These are phyloP conservation scores for Mylabris phalerata DNA, from an alignment of 1,140 invertebrate species.

Conservation along the genomic window DNA sequence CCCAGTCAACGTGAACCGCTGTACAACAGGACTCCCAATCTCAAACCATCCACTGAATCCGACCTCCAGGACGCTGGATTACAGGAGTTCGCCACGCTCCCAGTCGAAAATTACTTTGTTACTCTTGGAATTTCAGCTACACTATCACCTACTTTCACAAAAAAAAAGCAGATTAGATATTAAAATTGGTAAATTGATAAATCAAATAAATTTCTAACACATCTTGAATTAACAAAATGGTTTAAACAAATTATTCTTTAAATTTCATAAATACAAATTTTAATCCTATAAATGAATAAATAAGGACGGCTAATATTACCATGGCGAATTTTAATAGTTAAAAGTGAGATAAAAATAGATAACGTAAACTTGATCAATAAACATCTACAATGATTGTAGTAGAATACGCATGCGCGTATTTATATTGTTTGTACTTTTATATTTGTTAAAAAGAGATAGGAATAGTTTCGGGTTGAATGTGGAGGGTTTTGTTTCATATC, in stretches of 20 bases:
- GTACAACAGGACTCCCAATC: constrained; percentile 67
- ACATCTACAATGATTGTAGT: not conserved
- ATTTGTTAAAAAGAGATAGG: no score
- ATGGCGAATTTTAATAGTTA: constrained; percentile 15
- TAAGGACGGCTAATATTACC: constrained; percentile 12
- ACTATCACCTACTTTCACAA: no score
- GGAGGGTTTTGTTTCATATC: no score
- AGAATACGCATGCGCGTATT: constrained; percentile 5
- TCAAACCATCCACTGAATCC: constrained; percentile 78
- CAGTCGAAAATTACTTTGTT: constrained; percentile 51
- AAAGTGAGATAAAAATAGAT: constrained; percentile 13
- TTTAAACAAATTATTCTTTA: no score
- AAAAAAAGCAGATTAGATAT: no score
- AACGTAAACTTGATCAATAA: constrained; percentile 9
- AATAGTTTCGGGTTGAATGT: no score
- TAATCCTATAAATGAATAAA: not conserved
- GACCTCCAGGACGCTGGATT: constrained; percentile 90
- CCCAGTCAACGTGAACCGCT: constrained; percentile 68
- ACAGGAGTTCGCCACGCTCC: constrained; percentile 85
- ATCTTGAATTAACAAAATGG: no score
- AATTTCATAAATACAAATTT: no score
- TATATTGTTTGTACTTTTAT: not conserved
- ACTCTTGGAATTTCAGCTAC: not conserved
- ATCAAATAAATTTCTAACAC: no score
- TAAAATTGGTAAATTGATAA: no score